Conservation (phyloP, 2,888 invertebrate genomes). For the Vanessa cardui region DNA sequence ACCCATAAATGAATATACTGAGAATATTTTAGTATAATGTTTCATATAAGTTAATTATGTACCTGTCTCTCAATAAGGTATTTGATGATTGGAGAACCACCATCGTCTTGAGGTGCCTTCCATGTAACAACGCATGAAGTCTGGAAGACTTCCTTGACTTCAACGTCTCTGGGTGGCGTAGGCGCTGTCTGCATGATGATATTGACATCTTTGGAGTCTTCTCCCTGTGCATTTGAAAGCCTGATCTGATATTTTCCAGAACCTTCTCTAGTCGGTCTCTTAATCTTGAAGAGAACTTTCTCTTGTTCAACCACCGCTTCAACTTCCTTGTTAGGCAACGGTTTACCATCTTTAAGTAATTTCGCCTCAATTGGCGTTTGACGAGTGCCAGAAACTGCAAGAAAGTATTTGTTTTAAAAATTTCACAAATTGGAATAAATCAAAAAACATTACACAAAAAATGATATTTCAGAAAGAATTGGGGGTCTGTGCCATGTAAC, state of each 20-base stretch:
- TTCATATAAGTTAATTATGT: slow-evolving; percentile 5
- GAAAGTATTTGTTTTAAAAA: slow-evolving; percentile 1
- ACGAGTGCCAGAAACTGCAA: slow-evolving; percentile 92
- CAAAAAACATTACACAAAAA: too few relatives aligned
- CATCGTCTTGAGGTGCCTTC: slow-evolving; percentile 94
- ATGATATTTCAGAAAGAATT: too few relatives aligned
- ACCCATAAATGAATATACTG: not conserved
- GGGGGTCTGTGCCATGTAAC: too few relatives aligned
- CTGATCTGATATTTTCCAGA: slow-evolving; percentile 97
- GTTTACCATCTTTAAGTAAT: slow-evolving; percentile 94
- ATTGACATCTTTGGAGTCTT: slow-evolving; percentile 91
- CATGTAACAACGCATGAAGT: slow-evolving; percentile 94
- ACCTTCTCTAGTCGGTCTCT: slow-evolving; percentile 92
- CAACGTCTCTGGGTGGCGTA: slow-evolving; percentile 90
- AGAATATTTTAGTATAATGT: too few relatives aligned
- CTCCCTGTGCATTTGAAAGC: slow-evolving; percentile 96
- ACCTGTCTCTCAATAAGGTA: slow-evolving; percentile 93
- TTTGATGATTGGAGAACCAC: slow-evolving; percentile 92
- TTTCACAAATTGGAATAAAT: too few relatives aligned
- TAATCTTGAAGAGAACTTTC: slow-evolving; percentile 94
- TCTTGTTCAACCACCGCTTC: slow-evolving; percentile 96
- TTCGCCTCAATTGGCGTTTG: slow-evolving; percentile 95
- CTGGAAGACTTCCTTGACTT: slow-evolving; percentile 93
- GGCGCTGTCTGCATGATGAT: slow-evolving; percentile 96
- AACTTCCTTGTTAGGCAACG: slow-evolving; percentile 92